Percentiles rank a stretch among this genome's conserved stretches.
These are phyloP conservation scores for Lampris incognitus DNA, from an alignment of 2,113 vertebrate species.

Conservation along the genomic window DNA sequence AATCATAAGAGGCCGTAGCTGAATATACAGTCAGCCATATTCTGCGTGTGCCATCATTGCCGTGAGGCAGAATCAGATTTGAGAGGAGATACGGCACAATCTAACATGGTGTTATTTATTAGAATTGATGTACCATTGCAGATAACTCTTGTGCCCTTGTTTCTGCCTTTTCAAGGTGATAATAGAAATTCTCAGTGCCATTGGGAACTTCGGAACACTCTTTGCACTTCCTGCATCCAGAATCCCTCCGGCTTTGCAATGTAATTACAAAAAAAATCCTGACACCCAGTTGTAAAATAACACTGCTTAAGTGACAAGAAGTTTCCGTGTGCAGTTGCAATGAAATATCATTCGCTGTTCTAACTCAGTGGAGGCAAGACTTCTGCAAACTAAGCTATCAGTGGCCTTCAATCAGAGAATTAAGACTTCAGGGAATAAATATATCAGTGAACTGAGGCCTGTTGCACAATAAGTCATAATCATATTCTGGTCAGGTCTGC, in stretches of 20 bases:
- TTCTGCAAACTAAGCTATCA: constrained; percentile 23
- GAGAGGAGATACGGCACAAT: constrained; percentile 61
- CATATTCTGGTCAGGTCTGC: constrained; percentile 43
- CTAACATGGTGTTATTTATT: constrained; percentile 78
- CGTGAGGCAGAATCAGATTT: constrained; percentile 64
- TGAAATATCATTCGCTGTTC: constrained; percentile 8
- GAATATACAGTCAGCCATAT: constrained; percentile 46
- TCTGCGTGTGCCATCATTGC: constrained; percentile 42
- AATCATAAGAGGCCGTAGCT: constrained; percentile 20
- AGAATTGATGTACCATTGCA: constrained; percentile 69
- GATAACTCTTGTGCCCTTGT: constrained; percentile 75
- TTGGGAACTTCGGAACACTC: constrained; percentile 40
- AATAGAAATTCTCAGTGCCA: constrained; percentile 67
- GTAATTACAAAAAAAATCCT: constrained; percentile 20
- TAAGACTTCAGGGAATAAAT: constrained; percentile 35
- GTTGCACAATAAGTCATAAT: constrained; percentile 40
- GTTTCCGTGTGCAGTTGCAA: constrained; percentile 43
- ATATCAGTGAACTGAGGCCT: constrained; percentile 24
- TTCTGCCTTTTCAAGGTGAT: constrained; percentile 76
- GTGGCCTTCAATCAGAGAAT: constrained; percentile 5
- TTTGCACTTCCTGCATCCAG: constrained; percentile 20
- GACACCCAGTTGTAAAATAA: constrained; percentile 20
- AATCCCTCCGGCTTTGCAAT: constrained; percentile 39
- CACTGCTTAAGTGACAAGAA: constrained; percentile 26
- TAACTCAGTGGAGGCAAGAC: constrained; percentile 33